Percentiles rank a stretch among this genome's conserved stretches.
Evolutionary conservation across 2,888 invertebrate genomes (phyloP).

Genomic region (Drosophila robusta): DNA sequence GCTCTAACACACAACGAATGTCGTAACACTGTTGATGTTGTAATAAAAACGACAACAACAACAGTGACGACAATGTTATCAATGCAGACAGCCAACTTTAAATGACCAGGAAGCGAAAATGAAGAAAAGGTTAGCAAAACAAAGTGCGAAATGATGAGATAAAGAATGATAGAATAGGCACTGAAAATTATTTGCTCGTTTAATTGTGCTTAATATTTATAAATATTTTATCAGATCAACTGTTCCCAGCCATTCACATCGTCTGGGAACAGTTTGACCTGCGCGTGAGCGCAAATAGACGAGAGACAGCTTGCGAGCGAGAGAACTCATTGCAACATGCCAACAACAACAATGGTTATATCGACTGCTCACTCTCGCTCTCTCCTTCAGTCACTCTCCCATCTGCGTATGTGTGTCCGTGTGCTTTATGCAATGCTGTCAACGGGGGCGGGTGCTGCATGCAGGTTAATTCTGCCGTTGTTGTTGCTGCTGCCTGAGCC

Average conservation of each 20-base stretch:
- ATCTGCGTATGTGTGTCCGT: conserved; percentile 30
- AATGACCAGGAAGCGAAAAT: conserved; percentile 67
- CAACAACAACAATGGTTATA: conserved; percentile 51
- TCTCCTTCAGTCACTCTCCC: conserved; percentile 17
- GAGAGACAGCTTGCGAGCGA: conserved; percentile 31
- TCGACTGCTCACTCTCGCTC: conserved; percentile 22
- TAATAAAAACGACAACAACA: conserved; percentile 65
- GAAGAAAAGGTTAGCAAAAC: conserved; percentile 71
- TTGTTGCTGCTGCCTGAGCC: conserved; percentile 45
- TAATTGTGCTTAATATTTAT: conserved; percentile 55
- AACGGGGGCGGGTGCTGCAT: conserved; percentile 59
- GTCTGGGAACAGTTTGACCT: conserved; percentile 57
- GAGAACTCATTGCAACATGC: conserved; percentile 65
- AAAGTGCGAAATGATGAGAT: conserved; percentile 46
- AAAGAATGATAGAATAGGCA: conserved; percentile 39
- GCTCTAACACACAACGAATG: conserved; percentile 64
- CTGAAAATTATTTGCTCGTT: conserved; percentile 40
- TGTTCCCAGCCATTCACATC: conserved; percentile 57
- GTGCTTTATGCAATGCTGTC: conserved; percentile 72
- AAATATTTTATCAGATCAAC: conserved; percentile 43
- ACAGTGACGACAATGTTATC: conserved; percentile 60
- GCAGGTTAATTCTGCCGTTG: conserved; percentile 72
- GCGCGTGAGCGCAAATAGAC: conserved; percentile 52
- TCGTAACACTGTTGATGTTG: conserved; percentile 80
- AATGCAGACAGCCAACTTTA: conserved; percentile 50